phyloP scores from a whole-genome alignment of 2,797 vertebrate genomes.

The Scyliorhinus canicula region DNA sequence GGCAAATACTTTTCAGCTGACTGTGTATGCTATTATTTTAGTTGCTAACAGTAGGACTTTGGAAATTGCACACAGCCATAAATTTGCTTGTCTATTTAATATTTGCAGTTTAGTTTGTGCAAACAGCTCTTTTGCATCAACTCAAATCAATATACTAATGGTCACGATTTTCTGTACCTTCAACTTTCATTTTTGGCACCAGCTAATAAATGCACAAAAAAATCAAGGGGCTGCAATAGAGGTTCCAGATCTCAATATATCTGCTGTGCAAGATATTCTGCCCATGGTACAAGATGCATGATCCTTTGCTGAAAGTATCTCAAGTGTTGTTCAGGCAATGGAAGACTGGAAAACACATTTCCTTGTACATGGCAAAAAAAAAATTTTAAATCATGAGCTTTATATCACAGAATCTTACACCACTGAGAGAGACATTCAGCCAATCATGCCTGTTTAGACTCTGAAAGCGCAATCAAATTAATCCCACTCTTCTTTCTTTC shows the following conservation, averaged over 20 bases:
- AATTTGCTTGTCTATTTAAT: background rate
- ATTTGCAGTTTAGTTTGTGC: background rate
- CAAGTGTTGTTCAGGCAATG: background rate
- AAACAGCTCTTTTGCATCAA: background rate
- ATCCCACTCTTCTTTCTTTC: no score
- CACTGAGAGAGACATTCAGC: background rate
- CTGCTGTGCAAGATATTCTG: background rate
- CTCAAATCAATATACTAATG: background rate
- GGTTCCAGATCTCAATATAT: background rate
- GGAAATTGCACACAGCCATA: background rate
- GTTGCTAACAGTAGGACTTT: background rate
- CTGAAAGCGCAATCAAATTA: no score
- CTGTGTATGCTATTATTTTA: background rate
- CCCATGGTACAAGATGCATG: background rate
- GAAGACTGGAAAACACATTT: background rate
- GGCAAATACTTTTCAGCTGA: background rate
- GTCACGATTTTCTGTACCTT: background rate
- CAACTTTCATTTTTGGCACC: background rate
- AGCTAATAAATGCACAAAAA: background rate
- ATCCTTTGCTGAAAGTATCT: background rate
- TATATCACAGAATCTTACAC: background rate
- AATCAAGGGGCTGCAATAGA: background rate
- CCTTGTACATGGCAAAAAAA: background rate
- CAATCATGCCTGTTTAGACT: no score
- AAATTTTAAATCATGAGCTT: background rate